Evolutionary conservation across 2,797 vertebrate species (phyloP).

Genomic region (Carduelis carduelis): DNA sequence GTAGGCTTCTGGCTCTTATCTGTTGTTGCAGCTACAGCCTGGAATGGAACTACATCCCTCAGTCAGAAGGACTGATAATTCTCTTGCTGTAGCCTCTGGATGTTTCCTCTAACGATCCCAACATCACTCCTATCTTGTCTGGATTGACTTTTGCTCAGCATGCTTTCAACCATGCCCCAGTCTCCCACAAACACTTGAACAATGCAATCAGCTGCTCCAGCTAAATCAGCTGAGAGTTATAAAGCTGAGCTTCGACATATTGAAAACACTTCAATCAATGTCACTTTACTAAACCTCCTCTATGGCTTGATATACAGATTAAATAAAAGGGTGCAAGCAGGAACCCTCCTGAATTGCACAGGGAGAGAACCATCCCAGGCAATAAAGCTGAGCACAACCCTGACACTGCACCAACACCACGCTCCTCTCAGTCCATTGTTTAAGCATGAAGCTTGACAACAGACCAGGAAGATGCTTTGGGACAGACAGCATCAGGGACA

Average conservation of each 20-base stretch:
- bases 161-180: slow-evolving; percentile 43
- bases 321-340: slow-evolving; percentile 38
- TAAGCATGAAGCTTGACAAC: neutral
- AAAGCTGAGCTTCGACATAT: slow-evolving; percentile 33
- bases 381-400: neutral
- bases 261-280: slow-evolving; percentile 64
- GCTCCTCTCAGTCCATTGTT: neutral
- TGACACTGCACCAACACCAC: rapidly evolving
- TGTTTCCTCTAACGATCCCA: slow-evolving; percentile 26
- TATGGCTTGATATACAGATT: slow-evolving; percentile 2
- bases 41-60: neutral
- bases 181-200: slow-evolving; percentile 48
- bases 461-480: neutral
- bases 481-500: neutral
- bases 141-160: slow-evolving; percentile 58
- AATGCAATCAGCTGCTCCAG: slow-evolving; percentile 53
- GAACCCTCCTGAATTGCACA: neutral
- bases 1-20: slow-evolving; percentile 13
- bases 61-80: neutral
- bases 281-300: slow-evolving; percentile 41
- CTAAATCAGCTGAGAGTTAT: slow-evolving; percentile 49
- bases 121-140: slow-evolving; percentile 30
- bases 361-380: neutral
- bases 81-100: slow-evolving; percentile 16
- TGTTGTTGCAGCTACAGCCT: slow-evolving; percentile 10